These are phyloP conservation scores for Pogonocherus hispidulus DNA, from an alignment of 2,888 invertebrate species.

Conservation along the genomic window DNA sequence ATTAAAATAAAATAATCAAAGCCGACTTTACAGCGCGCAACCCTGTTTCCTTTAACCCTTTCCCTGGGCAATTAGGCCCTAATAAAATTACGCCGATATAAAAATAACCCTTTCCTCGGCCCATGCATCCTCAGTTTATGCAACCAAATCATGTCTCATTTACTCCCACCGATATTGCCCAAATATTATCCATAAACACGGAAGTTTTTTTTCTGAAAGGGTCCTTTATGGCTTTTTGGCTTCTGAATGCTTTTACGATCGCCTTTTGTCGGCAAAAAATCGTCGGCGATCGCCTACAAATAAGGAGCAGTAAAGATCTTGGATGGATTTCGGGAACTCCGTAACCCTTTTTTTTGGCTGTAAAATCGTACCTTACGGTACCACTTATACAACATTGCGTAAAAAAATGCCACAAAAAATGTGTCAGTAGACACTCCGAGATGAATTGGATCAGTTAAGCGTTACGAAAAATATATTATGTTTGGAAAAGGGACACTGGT, in stretches of 20 bases:
- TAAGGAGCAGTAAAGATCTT: slow-evolving; percentile 18
- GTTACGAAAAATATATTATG: no score
- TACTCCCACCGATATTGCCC: slow-evolving; percentile 45
- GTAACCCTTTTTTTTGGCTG: slow-evolving; percentile 28
- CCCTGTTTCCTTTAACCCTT: no score
- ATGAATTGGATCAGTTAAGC: no score
- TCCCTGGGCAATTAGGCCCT: background rate
- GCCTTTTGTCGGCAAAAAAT: slow-evolving; percentile 43
- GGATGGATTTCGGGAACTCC: slow-evolving; percentile 30
- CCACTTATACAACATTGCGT: slow-evolving; percentile 44
- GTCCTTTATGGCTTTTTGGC: slow-evolving; percentile 42
- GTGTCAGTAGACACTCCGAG: slow-evolving; percentile 32
- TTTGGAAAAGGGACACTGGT: no score
- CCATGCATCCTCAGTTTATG: no score
- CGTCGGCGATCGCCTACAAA: slow-evolving; percentile 37
- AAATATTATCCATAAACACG: slow-evolving; percentile 52
- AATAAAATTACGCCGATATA: background rate
- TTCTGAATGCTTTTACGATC: slow-evolving; percentile 42
- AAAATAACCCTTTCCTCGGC: background rate
- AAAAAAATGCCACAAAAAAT: slow-evolving; percentile 44
- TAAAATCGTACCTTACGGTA: slow-evolving; percentile 38
- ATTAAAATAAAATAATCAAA: slow-evolving; percentile 21
- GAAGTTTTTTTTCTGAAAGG: slow-evolving; percentile 52
- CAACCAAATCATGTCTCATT: slow-evolving; percentile 36
- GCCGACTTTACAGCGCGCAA: slow-evolving; percentile 8